Percentiles rank a stretch among this genome's conserved stretches.
phyloP scores from a whole-genome alignment of 2,888 invertebrate species.

The Anoncus sp. region DNA sequence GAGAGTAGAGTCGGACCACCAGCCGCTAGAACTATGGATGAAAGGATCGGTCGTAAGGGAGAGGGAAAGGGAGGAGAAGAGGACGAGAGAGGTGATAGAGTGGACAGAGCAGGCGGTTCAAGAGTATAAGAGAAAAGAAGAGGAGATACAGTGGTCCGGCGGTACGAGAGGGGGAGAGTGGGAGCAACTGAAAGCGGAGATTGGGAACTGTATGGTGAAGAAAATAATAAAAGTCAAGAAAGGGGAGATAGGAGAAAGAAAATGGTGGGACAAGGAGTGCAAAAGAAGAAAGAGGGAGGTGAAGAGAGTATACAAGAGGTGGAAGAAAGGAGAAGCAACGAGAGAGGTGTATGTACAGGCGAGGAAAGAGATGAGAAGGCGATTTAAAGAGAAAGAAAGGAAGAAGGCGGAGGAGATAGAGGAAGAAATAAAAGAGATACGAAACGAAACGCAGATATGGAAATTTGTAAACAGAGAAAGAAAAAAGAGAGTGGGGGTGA shows the following conservation, averaged over 20 bases:
- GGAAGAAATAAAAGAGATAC: background rate
- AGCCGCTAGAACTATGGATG: conserved; percentile 8
- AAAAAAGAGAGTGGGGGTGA: background rate
- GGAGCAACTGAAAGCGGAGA: background rate
- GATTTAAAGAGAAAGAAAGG: background rate
- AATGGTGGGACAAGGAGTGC: conserved; percentile 12
- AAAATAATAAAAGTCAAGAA: background rate
- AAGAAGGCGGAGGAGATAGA: conserved; percentile 1
- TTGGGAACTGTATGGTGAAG: background rate
- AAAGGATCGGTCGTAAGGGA: background rate
- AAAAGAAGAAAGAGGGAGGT: background rate
- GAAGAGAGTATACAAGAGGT: background rate
- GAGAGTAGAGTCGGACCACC: conserved; percentile 32
- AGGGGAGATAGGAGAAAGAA: background rate
- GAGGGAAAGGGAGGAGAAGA: background rate
- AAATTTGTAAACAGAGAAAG: conserved; percentile 4
- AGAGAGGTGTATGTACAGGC: background rate
- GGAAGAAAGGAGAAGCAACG: background rate
- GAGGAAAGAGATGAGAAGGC: background rate
- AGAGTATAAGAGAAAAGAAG: background rate
- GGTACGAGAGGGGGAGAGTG: too few relatives aligned
- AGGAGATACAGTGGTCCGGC: background rate
- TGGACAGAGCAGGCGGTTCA: background rate
- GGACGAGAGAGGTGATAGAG: background rate
- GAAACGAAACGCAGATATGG: background rate